Conservation (phyloP, 2,113 vertebrate species). For the Heterocephalus glaber region DNA sequence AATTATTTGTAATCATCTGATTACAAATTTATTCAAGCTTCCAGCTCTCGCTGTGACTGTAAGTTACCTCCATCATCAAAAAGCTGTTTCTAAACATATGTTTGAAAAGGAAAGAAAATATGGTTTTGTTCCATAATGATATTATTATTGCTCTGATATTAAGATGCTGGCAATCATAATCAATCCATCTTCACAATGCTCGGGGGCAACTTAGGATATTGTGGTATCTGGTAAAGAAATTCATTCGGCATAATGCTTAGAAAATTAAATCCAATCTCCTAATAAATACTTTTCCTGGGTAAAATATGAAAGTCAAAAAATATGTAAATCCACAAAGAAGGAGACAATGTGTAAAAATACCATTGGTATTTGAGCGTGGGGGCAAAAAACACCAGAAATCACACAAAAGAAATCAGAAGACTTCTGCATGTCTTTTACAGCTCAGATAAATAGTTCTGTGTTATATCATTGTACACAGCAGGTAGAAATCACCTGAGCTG, state of each 20-base stretch:
- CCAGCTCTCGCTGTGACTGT: not conserved
- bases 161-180: not conserved
- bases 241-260: constrained; percentile 29
- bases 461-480: not conserved
- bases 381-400: not conserved
- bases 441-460: constrained; percentile 4
- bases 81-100: not conserved
- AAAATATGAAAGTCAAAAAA: not conserved
- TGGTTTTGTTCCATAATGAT: not conserved
- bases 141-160: not conserved
- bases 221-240: constrained; percentile 10
- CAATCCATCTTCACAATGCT: constrained; percentile 11
- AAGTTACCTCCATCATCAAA: constrained; percentile 30
- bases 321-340: not conserved
- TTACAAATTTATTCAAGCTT: constrained; percentile 60
- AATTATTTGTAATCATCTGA: constrained; percentile 60
- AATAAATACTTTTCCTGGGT: constrained; percentile 14
- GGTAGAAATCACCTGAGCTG: not conserved
- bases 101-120: constrained; percentile 39
- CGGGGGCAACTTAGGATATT: not conserved
- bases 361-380: not conserved
- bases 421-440: not conserved
- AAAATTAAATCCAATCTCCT: constrained; percentile 58
- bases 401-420: constrained; percentile 13
- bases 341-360: not conserved